Evolutionary conservation across 2,113 vertebrate species (phyloP), one percentile per base, ranked within the genome.

Genomic region (Grammomys dolichurus): DNA sequence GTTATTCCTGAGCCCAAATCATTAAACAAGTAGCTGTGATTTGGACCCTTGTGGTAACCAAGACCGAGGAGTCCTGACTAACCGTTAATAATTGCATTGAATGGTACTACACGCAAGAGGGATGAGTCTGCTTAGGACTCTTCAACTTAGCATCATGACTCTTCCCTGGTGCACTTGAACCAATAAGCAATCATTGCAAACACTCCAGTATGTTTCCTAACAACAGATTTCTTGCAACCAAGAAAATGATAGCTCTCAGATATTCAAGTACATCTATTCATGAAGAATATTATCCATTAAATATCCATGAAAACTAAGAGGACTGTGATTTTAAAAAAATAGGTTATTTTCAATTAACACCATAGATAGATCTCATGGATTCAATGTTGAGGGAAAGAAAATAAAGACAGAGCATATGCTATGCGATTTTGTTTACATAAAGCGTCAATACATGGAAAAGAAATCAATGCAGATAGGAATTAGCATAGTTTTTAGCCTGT

Each of bases 231-330:
- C 67, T 16, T 78, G 20, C 48, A 85, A 51, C 3, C 85, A 60
- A 92, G 69, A 85, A 90, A 85, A 92, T 60, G 10, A 54, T 43
- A 69, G 33, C 84, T 87, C 92, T 93, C 31, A 43, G 60, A 67
- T 36, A 69, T 54, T 80, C 51, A 86, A 72, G 91, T 77, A 75
- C 54, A 78, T 48, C 11, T 28, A 22, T 46, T 51, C n/a, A 67
- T n/a, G 40, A 80, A 89, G n/a, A 94, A 33, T 31, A 48, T 31
- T 26, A 69, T 69, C 63, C 63, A 87, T 28, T 69, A 51, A 19
- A 8, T 73, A 28, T 69, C n/a, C 20, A 43, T 40, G 43, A 87
- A 43, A 33, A 77, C 89, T 20, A 43, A 75, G 63, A 72, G 51
- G 31, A 72, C 12, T 72, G 24, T 36, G 54, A 48, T 87, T 33